Evolutionary conservation across 2,888 invertebrate species (phyloP).

Genomic region (Andrena marginata): DNA sequence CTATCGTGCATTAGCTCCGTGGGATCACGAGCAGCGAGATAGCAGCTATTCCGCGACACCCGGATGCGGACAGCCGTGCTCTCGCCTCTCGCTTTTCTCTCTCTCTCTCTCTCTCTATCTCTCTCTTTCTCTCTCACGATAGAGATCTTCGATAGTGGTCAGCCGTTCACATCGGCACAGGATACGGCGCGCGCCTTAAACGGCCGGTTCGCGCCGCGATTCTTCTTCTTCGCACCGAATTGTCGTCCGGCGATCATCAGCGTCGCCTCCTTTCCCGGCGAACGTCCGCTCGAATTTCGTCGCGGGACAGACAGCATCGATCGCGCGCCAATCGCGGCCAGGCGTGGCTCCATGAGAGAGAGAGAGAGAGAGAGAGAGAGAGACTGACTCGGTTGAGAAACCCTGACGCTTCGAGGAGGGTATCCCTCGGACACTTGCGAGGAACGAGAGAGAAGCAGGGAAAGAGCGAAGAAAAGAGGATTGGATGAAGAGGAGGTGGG

Average conservation of each 20-base stretch:
- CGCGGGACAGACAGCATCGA: background rate
- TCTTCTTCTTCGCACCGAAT: conserved; percentile 47
- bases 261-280: conserved; percentile 22
- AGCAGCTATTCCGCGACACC: conserved; percentile 59
- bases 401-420: conserved; percentile 62
- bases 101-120: conserved; percentile 43
- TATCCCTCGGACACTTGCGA: conserved; percentile 46
- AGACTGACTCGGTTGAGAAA: conserved; percentile 70
- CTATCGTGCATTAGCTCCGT: conserved; percentile 26
- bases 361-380: too few relatives aligned
- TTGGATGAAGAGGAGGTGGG: conserved; percentile 66
- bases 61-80: conserved; percentile 50
- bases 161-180: conserved; percentile 53
- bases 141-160: conserved; percentile 54
- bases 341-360: too few relatives aligned
- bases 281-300: conserved; percentile 3
- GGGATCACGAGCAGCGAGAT: conserved; percentile 51
- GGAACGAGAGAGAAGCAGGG: conserved; percentile 51
- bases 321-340: background rate
- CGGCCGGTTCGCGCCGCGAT: conserved; percentile 26
- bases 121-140: conserved; percentile 56
- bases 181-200: conserved; percentile 44
- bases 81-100: conserved; percentile 39
- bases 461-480: conserved; percentile 58
- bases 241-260: background rate